These are phyloP conservation scores for Volucella inanis DNA, from an alignment of 2,888 invertebrate species.

Conservation along the genomic window DNA sequence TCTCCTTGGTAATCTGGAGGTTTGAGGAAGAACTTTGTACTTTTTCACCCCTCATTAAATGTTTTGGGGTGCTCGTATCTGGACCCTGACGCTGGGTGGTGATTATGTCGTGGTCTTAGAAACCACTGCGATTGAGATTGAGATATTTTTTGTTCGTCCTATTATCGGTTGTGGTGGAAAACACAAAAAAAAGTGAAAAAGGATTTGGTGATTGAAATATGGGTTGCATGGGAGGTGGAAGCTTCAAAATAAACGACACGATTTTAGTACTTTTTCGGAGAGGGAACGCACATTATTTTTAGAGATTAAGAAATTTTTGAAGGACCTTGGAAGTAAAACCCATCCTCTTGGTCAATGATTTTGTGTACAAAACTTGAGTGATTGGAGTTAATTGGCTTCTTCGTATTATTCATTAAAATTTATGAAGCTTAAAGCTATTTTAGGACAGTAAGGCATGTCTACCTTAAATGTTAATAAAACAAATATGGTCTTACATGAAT, in stretches of 20 bases:
- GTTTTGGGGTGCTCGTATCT: slow-evolving; percentile 7
- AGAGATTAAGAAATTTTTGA: too few relatives aligned
- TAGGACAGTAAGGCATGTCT: too few relatives aligned
- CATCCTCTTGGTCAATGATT: too few relatives aligned
- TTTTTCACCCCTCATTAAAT: slow-evolving; percentile 64
- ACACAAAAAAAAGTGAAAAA: slow-evolving; percentile 32
- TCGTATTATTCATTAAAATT: too few relatives aligned
- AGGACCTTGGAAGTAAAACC: too few relatives aligned
- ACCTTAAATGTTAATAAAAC: too few relatives aligned
- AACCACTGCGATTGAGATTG: slow-evolving; percentile 48
- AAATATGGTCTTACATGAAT: too few relatives aligned
- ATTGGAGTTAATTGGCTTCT: too few relatives aligned
- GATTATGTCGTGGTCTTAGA: slow-evolving; percentile 48
- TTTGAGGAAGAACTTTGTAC: slow-evolving; percentile 16
- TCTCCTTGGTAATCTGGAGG: neutral
- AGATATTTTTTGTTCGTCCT: slow-evolving; percentile 20
- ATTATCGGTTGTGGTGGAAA: slow-evolving; percentile 14
- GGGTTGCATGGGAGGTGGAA: neutral
- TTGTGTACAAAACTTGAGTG: too few relatives aligned
- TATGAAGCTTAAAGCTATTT: too few relatives aligned
- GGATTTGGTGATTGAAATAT: slow-evolving; percentile 22
- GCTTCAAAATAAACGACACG: slow-evolving; percentile 27
- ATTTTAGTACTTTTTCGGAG: neutral
- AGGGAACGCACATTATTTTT: too few relatives aligned
- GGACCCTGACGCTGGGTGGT: slow-evolving; percentile 13